Evolutionary conservation across 2,888 invertebrate species (phyloP).

Genomic region (Acrobasis suavella): DNA sequence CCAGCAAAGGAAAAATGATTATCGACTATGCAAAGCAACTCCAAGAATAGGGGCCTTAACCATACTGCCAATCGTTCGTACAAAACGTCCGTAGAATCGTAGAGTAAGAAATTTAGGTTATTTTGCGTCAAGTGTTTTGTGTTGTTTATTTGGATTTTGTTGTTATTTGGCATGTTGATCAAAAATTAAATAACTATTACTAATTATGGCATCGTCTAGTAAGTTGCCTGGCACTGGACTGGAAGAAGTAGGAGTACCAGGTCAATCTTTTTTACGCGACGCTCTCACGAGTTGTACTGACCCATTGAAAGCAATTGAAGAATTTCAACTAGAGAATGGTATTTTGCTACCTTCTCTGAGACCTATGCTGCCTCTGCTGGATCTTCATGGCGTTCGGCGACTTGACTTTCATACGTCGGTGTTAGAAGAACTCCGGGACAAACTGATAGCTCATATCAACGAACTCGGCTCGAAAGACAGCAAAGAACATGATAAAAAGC

Average conservation of each 20-base stretch:
- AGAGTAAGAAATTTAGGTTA: neutral
- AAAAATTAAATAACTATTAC: slow-evolving; percentile 19
- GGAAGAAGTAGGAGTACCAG: slow-evolving; percentile 93
- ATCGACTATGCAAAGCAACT: neutral
- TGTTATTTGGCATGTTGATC: slow-evolving; percentile 18
- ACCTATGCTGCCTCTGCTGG: slow-evolving; percentile 96
- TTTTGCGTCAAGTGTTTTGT: slow-evolving; percentile 16
- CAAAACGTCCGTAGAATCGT: neutral
- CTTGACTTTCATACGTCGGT: slow-evolving; percentile 97
- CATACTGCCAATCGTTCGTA: neutral
- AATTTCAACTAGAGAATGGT: slow-evolving; percentile 97
- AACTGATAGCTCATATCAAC: slow-evolving; percentile 90
- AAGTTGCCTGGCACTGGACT: slow-evolving; percentile 84
- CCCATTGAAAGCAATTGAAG: slow-evolving; percentile 98
- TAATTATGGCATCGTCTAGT: slow-evolving; percentile 68
- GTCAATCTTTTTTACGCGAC: slow-evolving; percentile 92
- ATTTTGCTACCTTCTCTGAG: slow-evolving; percentile 95
- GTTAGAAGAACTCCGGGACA: slow-evolving; percentile 87
- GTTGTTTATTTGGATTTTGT: slow-evolving; percentile 16
- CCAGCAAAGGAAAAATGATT: neutral
- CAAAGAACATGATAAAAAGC: slow-evolving; percentile 89
- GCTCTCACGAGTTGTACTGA: slow-evolving; percentile 97
- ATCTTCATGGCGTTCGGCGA: slow-evolving; percentile 95
- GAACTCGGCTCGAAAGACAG: slow-evolving; percentile 89
- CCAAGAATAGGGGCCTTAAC: neutral